Base-by-base conservation (phyloP, 2,797 vertebrate genomes). In the Natrix natrix region DNA sequence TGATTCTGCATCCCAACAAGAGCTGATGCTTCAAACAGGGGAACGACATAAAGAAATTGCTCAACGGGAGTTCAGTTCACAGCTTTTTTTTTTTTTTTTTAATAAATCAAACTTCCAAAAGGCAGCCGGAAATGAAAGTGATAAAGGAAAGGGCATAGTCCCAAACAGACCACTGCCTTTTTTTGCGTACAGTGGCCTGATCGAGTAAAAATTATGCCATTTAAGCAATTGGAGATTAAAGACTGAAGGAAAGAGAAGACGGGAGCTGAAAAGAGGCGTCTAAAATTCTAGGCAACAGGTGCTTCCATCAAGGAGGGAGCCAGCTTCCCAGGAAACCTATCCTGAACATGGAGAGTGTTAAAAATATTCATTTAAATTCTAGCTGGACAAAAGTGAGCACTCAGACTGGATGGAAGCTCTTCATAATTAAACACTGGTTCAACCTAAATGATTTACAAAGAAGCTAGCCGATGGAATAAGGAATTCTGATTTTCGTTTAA, bases 261-360 rank as follows among this genome's bases (percentile, higher is more conserved):
- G 57, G 24, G 24, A 59, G 8, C 88, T 48, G 43, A 22, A 43
- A 54, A 17, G 28, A 59, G 56, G 28, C 55, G 1, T 13, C 66
- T 87, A 91, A 5, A 55, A 0, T 43, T 92, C 78, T 93, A 43
- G 48, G 63, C 43, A 13, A 59, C 28, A 88, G 94, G 32, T 8
- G 90, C 63, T 95, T 94, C 60, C 59, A 78, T 92, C 52, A 93
- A 95, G 88, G 24, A 87, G 92, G 56, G 94, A 43, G 14, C 13
- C 74, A 32, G 28, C 93, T 91, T 4, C 87, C 86, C 93, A 88
- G 78, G 14, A 94, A 26, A 90, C 37, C 60, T 16, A 90, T 10
- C 93, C 4, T 91, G 24, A 48, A 86, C 92, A 92, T 66, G 55
- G 57, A 87, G 26, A 6, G 32, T 16, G 28, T 55, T 60, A 63